Evolutionary conservation across 37 sponge, comb jelly and placozoan genomes (phyloP).

Genomic region (Lycopodina hypogea): DNA sequence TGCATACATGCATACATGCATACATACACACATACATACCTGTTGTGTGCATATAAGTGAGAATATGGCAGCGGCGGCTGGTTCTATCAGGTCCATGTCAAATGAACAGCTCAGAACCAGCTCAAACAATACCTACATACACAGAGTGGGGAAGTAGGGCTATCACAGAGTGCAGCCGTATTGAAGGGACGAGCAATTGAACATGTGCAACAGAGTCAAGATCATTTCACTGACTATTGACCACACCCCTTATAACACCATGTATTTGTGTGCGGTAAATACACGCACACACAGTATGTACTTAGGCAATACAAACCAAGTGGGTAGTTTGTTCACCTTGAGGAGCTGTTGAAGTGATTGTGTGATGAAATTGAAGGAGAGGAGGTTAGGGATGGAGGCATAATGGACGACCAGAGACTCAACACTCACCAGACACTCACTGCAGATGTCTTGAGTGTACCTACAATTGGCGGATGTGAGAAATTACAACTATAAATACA

Average conservation of each 20-base stretch:
- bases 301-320: no score
- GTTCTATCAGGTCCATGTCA: slow-evolving; percentile 41
- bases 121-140: slow-evolving; percentile 38
- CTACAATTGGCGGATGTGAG: no score
- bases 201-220: no score
- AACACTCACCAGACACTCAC: slow-evolving; percentile 21
- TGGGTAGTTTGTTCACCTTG: slow-evolving; percentile 29
- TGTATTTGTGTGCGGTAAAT: no score
- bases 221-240: no score
- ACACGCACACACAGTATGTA: no score
- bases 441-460: slow-evolving; percentile 25
- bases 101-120: slow-evolving; percentile 36
- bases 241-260: no score
- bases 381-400: slow-evolving; percentile 1
- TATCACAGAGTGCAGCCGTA: no score
- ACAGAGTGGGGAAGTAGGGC: not conserved
- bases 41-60: slow-evolving; percentile 29
- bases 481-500: no score
- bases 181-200: no score
- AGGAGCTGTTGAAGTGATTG: slow-evolving; percentile 42
- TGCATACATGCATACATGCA: not conserved
- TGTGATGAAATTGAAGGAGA: not conserved
- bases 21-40: slow-evolving; percentile 1
- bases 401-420: slow-evolving; percentile 21
- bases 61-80: slow-evolving; percentile 28